Evolutionary conservation across 2,888 invertebrate genomes (phyloP), one percentile per base, ranked within the genome.

Genomic region (Polydrusus pterygomalis): DNA sequence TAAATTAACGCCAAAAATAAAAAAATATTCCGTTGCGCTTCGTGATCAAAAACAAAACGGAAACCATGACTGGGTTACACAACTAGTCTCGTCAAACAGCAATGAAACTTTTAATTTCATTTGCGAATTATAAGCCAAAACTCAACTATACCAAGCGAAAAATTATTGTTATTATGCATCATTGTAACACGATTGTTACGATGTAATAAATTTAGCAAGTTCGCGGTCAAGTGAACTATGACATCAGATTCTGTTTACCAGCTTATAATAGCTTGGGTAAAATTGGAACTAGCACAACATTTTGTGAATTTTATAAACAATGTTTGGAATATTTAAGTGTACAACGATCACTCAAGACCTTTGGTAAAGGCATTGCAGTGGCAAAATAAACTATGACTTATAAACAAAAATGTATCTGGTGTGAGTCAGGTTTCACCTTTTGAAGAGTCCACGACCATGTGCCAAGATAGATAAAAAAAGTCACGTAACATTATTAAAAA

Each of bases 191-290:
- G 34, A 15, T 34, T 17, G 10, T 38, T 60, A 38, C 38, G 15
- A 56, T 17, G 18, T 38, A 54, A 60, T 60, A 60, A 60, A 68
- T 56, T 58, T 30, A 73, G 45, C 67, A 73, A 73, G 73, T 73
- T 73, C 67, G 73, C 73, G 73, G 73, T 73, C 73, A 73, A 73
- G 73, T 49, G 60, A 73, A 73, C 67, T 67, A 73, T 73, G 73
- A 73, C 73, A 73, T 73, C 65, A 73, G 47, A 73, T 58, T 67
- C 34, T 73, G 67, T 67, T 73, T 73, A 73, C 58, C 58, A 67
- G 58, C 30, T 65, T 65, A 60, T 67, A 56, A 67, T 67, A 73
- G 60, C 67, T 65, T 47, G 67, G 67, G 73, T 60, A 60, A 73
- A 65, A 11, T 60, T 38, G 58, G 58, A 60, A 60, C 38, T 38